Evolutionary conservation across 2,797 vertebrate genomes (phyloP), one percentile per base, ranked within the genome.

Genomic region (Gymnoscopelus braueri): DNA sequence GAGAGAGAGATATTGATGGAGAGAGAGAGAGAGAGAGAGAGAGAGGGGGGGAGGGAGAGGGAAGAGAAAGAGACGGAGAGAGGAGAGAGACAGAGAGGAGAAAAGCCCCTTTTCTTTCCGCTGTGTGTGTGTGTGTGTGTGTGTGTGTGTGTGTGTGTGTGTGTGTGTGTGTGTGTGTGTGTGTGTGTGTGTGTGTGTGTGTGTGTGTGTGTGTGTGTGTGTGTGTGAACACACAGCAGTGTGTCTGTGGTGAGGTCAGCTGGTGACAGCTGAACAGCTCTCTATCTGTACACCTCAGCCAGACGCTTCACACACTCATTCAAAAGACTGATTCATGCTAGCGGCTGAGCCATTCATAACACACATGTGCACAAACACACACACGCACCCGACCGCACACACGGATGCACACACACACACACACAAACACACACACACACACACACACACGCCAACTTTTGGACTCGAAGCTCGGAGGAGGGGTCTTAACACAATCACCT

Each of bases 321-420:
- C 84, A 92, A 91, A 90, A 91, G 90, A 84, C 89, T 90, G 86
- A 92, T 91, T 91, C 91, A 91, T 91, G 84, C 91, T 83, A 65
- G 64, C 78, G 65, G 76, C 71, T 68, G 77, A 87, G 76, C 80
- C 81, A 88, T 87, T 84, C 86, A 85, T 81, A 82, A 56, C 57
- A 29, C 56, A 35, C 47, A 65, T 15, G 11, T 10, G 84, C 85
- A 69, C 65, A 7, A 62, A 47, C 60, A n/a, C 70, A 50, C 49
- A 4, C 72, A 35, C 68, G 54, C 75, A 65, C 75, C 68, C 52
- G 69, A 72, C 60, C 70, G 62, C 83, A 78, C 77, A 80, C 74
- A 65, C 2, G 59, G 79, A 62, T 50, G 35, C 48, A 66, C 55
- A 67, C 15, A 39, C 49, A 63, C 55, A 50, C 83, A 85, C 76